Base-by-base conservation (phyloP, 92 coral and sea anemone species). In the Phenganax stokvisi region DNA sequence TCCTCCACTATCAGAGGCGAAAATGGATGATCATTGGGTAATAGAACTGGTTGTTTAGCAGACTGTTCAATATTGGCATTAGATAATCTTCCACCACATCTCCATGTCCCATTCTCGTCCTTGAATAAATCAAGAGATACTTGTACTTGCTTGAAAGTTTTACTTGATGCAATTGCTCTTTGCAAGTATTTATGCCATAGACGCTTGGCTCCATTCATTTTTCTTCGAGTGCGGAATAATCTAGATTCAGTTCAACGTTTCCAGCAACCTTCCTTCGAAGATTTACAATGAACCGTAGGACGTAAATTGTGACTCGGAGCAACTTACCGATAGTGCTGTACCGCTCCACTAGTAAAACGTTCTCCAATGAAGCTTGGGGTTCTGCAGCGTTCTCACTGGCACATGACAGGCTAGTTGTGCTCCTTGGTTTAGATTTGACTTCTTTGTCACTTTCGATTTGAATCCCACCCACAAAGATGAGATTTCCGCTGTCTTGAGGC, bases 281-380 rank as follows among this genome's bases (percentile, higher is more conserved):
- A 7, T 62, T 87, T 75, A 12, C 79, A 68, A 69, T 84, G 31
- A 81, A 76, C 77, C 82, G 13, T 47, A 84, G 68, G 20, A 85
- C 90, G 17, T 81, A 72, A 51, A 84, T 84, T 20, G 88, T 85
- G 61, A 87, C 85, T 67, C 85, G 70, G 25, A 84, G 81, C 17
- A 84, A 58, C 77, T 76, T 85, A 60, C 67, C 47, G 51, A 71
- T 56, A 31, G 17, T 62, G 68, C 86, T 88, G 74, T 77, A 88
- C 64, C 80, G 44, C 72, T 66, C 47, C 28, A 66, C 20, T 66
- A 9, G 47, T 27, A 66, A 27, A 10, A 66, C 72, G 28, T 66
- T 37, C 28, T 66, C 51, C 13, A 66, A 9, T 0, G 47, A 37
- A 66, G 15, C 72, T 66, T 15, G 20, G 12, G 9, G 13, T 66